These are phyloP conservation scores for Oryctes rhinoceros DNA, from an alignment of 1,140 invertebrate genomes.

Conservation along the genomic window DNA sequence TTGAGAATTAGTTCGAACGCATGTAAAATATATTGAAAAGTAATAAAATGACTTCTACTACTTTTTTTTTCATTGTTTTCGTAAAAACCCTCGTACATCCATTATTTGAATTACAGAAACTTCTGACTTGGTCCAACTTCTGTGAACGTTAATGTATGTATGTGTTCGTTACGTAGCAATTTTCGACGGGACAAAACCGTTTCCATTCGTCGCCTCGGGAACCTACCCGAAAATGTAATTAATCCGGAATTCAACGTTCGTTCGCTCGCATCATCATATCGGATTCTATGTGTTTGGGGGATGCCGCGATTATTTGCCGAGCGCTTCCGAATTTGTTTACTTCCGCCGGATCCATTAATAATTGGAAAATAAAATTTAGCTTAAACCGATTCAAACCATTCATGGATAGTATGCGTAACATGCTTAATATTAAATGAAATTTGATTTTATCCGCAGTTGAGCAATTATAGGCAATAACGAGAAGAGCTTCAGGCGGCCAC, in stretches of 20 bases:
- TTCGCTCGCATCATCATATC: neutral
- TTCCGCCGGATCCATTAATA: neutral
- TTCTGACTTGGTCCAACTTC: too few relatives aligned
- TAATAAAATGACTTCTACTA: too few relatives aligned
- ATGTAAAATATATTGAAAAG: too few relatives aligned
- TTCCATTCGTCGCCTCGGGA: neutral
- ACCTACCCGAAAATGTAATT: neutral
- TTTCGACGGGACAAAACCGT: neutral
- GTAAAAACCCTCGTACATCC: too few relatives aligned
- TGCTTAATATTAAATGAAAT: too few relatives aligned
- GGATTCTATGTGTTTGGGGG: neutral
- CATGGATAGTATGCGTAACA: neutral
- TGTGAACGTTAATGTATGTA: too few relatives aligned
- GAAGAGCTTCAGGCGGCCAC: too few relatives aligned
- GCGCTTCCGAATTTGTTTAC: neutral
- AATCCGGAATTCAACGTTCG: neutral
- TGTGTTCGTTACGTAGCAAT: neutral
- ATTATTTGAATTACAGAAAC: too few relatives aligned
- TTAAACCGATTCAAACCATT: neutral
- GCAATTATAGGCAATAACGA: too few relatives aligned
- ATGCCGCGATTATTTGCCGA: neutral
- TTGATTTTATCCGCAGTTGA: too few relatives aligned
- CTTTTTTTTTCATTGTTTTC: too few relatives aligned
- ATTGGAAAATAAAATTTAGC: neutral
- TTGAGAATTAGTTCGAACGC: too few relatives aligned